phyloP scores from a whole-genome alignment of 2,113 vertebrate genomes.

The Melanerpes formicivorus region DNA sequence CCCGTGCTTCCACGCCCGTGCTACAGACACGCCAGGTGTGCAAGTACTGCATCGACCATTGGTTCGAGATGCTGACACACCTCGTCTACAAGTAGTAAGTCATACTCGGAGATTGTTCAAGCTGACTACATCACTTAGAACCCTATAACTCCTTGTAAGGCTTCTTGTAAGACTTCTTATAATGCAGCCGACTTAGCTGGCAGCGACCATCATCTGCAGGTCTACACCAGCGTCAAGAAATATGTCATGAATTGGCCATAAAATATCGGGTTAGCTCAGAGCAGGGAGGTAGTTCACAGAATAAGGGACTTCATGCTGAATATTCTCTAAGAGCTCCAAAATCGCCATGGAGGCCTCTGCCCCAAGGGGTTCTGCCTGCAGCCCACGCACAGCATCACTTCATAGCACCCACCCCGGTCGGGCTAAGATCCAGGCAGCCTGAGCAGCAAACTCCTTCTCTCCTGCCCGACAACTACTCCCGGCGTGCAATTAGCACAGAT shows the following conservation, averaged over 20 bases:
- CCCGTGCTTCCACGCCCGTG: background rate
- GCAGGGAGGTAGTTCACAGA: background rate
- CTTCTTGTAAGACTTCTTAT: fast-evolving
- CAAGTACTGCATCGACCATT: background rate
- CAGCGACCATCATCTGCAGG: background rate
- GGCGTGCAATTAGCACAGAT: background rate
- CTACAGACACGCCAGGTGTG: background rate
- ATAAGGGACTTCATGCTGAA: fast-evolving
- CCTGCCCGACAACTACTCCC: background rate
- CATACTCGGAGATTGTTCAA: background rate
- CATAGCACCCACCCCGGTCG: fast-evolving
- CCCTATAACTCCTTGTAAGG: background rate
- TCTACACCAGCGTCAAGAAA: background rate
- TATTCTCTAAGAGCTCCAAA: fast-evolving
- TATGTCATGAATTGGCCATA: too few species aligned
- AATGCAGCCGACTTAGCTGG: fast-evolving
- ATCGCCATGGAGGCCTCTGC: fast-evolving
- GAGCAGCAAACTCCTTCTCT: background rate
- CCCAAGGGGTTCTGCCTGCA: fast-evolving
- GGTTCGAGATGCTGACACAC: background rate
- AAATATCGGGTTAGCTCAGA: fast-evolving
- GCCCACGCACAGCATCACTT: fast-evolving
- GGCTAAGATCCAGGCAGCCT: background rate
- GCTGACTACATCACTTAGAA: background rate
- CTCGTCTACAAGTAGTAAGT: background rate